A percentile compares a stretch with the other conserved stretches of the same genome.
Evolutionary conservation across 2,888 invertebrate species (phyloP).

Genomic region (Eustalomyia histrio): DNA sequence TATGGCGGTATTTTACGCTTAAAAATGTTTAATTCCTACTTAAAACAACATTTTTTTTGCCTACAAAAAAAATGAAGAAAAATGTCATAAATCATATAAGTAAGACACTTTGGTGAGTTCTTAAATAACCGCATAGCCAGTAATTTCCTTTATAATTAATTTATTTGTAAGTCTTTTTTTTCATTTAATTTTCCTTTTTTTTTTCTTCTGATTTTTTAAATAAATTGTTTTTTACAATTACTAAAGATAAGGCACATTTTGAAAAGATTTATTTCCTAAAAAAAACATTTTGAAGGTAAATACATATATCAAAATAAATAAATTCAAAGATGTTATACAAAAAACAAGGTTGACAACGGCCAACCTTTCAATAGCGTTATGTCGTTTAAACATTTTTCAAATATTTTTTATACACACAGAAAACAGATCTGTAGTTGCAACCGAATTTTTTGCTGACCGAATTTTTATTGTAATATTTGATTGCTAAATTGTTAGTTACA

Average conservation of each 20-base stretch:
- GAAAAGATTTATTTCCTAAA: constrained; percentile 22
- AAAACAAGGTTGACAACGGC: too few relatives aligned
- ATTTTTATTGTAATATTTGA: too few relatives aligned
- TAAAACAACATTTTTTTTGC: constrained; percentile 4
- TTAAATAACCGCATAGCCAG: constrained; percentile 67
- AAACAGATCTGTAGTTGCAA: too few relatives aligned
- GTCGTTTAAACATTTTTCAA: too few relatives aligned
- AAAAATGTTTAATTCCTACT: constrained; percentile 30
- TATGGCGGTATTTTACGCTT: background rate
- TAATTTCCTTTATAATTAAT: constrained; percentile 77
- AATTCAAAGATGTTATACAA: background rate
- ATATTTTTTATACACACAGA: too few relatives aligned
- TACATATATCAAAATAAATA: background rate
- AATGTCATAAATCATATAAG: constrained; percentile 66
- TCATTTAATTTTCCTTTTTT: constrained; percentile 20
- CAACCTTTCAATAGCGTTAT: too few relatives aligned
- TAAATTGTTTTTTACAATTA: constrained; percentile 36
- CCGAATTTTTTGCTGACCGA: too few relatives aligned
- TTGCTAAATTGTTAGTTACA: too few relatives aligned
- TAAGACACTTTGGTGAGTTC: constrained; percentile 58
- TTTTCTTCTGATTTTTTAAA: constrained; percentile 9
- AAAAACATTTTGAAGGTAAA: background rate
- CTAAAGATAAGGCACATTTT: constrained; percentile 54
- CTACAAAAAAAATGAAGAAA: constrained; percentile 37
- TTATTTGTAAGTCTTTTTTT: constrained; percentile 72